Percentiles rank a stretch among this genome's conserved stretches.
Conservation (phyloP, 92 coral and sea anemone genomes). For the Bergia puertoricense region DNA sequence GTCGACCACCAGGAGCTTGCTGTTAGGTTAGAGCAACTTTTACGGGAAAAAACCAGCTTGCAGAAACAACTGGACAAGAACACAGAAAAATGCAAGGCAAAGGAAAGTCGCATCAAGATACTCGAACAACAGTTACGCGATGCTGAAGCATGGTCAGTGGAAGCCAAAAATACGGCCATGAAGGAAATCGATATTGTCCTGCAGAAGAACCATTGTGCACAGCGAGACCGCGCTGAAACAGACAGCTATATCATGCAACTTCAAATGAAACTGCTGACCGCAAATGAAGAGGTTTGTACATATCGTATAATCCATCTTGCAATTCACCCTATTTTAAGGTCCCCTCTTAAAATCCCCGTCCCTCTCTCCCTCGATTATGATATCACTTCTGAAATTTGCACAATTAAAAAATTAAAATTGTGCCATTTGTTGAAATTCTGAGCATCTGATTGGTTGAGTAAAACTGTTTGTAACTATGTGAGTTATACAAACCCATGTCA, state of each 20-base stretch:
- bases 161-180: conserved; percentile 49
- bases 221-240: conserved; percentile 53
- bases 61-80: conserved; percentile 58
- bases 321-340: neutral
- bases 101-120: conserved; percentile 50
- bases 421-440: no score
- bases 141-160: conserved; percentile 47
- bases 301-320: neutral
- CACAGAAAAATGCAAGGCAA: conserved; percentile 51
- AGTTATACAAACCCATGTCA: no score
- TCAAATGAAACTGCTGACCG: conserved; percentile 68
- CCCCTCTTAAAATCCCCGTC: neutral
- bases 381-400: no score
- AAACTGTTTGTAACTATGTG: no score
- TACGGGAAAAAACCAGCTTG: conserved; percentile 52
- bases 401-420: no score
- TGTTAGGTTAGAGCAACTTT: conserved; percentile 49
- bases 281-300: conserved; percentile 54
- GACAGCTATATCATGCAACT: conserved; percentile 69
- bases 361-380: no score
- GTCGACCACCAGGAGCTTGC: conserved; percentile 68
- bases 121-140: conserved; percentile 57
- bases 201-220: conserved; percentile 36
- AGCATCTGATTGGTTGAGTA: no score
- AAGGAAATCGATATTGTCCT: conserved; percentile 45